Base-by-base conservation (phyloP, 2,888 invertebrate genomes). In the Drosophila hawaiiensis region DNA sequence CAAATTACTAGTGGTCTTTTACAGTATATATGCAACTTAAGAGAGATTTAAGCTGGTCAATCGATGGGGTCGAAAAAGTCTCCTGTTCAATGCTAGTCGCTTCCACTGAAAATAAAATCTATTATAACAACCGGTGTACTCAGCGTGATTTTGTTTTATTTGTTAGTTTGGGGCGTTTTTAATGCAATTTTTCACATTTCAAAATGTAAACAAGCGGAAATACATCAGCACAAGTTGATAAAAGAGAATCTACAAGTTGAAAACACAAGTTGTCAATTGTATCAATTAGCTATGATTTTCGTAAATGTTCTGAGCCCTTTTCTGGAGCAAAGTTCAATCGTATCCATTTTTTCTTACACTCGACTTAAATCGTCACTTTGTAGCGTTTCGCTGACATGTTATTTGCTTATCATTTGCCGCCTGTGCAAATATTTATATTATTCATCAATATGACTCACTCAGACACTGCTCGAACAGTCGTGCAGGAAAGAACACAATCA, bases 351-450 rank as follows among this genome's bases (percentile, higher is more conserved):
- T 1, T 6, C 43, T 5, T 47, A 16, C 14, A 25, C 7, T 25
- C 4, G 4, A 4, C 25, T 16, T 25, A 25, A 19, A 33, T 22
- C 49, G 49, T 39, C 37, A 47, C 16, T 59, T 43, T 25, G 29
- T 35, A 31, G 39, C 52, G 43, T 22, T 62, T 31, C 43, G 37
- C 22, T 73, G 62, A 54, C 25, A 64, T 62, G 49, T 50, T 61
- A n/a, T 63, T 71, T 54, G 54, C 31, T 79, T 79, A 79, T 79
- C 79, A 72, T 72, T 67, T 56, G 67, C 47, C 31, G 60, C 59
- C 59, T 56, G 61, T 47, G 69, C 72, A 68, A 76, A 73, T 68
- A 71, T 65, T 78, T 78, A 58, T 70, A 78, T 73, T 78, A 74
- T 73, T 78, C 73, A 73, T 70, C 64, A 67, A 41, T 49, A 53